Base-by-base conservation (phyloP, 2,113 vertebrate genomes). In the Sinocyclocheilus rhinocerous region DNA sequence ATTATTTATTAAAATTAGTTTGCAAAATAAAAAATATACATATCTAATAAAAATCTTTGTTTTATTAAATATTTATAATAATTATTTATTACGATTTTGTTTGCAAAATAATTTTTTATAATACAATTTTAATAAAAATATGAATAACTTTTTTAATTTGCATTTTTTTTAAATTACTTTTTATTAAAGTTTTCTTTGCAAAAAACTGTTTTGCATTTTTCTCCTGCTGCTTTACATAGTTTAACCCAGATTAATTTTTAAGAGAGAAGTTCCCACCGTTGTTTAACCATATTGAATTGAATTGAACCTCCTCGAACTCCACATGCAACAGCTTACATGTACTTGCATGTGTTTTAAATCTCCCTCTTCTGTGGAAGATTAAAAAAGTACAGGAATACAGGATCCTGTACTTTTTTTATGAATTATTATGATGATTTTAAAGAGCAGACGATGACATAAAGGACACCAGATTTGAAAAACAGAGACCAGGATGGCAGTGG, bases 341-440 rank as follows among this genome's bases (percentile, higher is more conserved):
- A 15, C 73, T 76, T 75, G 33, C n/a, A 2, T 75, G 42, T n/a
- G 2, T n/a, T 76, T 26, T 16, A 16, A n/a, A n/a, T 24, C 52
- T 18, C 52, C 24, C 22, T 24, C 22, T 22, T 9, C 42, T 76
- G 42, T 42, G n/a, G 4, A 10, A 75, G 29, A 16, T 70, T 36
- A 36, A 16, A 36, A 20, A 33, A 10, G 33, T 4, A 20, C 29
- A 39, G 33, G 0, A 72, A 72, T 8, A 36, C 33, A 42, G 4
- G 7, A n/a, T 72, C 20, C n/a, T n/a, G n/a, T n/a, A n/a, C n/a
- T n/a, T n/a, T n/a, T n/a, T n/a, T n/a, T n/a, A n/a, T n/a, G 65
- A 16, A 42, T 9, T 26, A 80, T 63, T 42, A 10, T 20, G 12
- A 72, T 84, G 29, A 75, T 55, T 85, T 79, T 36, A 50, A 81